Evolutionary conservation across 2,113 vertebrate genomes (phyloP), one percentile per base, ranked within the genome.

Genomic region (Thunnus thynnus): DNA sequence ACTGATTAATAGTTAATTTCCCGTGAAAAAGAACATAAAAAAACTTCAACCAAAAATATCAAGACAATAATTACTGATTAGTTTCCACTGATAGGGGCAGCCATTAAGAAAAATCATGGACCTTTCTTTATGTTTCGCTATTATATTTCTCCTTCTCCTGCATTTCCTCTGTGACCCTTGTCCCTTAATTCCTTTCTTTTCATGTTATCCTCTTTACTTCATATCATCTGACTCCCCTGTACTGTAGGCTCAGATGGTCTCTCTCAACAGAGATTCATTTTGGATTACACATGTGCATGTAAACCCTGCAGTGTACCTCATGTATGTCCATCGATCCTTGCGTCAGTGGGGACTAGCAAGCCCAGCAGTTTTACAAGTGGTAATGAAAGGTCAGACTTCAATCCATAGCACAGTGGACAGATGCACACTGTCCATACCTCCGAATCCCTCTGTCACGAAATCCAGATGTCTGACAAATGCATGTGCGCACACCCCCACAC

Each of bases 301-400:
- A 20, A 71, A 69, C 16, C n/a, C 46, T 57, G 27, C 6, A 6
- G 13, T 14, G 8, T 13, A 36, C 3, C 13, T 54, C 71, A 5
- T 73, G 22, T 47, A 2, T 54, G 66, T 63, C 62, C 20, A 27
- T 61, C 4, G 46, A 61, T 76, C 13, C 14, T 46, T 14, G 22
- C 5, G 7, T 64, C 27, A 46, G 17, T 12, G 17, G 3, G 47
- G 30, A 70, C 64, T 13, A 30, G 18, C 51, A 2, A 17, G 8
- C 27, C 52, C 1, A 50, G 25, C 50, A 50, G 64, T 83, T 86
- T 75, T 71, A 50, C 61, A 54, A 72, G 82, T 50, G 54, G 6
- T 65, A 82, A 84, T 76, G 61, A 75, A 81, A 84, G 79, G 82
- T 76, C 69, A 72, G 58, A 76, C 44, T 58, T 83, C 44, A 82